phyloP scores from a whole-genome alignment of 1,140 invertebrate genomes.

The Temnothorax curvispinosus region DNA sequence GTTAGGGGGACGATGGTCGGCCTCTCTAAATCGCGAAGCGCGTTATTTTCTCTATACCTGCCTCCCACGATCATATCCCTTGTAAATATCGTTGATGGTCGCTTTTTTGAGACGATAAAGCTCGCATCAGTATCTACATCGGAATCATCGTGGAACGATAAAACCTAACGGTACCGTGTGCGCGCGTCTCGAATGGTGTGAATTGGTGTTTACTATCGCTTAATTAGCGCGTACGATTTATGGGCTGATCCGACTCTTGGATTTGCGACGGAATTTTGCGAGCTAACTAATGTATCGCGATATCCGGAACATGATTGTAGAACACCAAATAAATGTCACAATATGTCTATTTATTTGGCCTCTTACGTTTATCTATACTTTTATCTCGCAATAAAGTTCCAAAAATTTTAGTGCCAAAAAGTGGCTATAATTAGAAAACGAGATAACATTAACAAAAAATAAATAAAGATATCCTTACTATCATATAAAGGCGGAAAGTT shows the following conservation, averaged over 20 bases:
- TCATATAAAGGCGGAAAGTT: no score
- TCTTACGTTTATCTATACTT: constrained; percentile 9
- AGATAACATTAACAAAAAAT: not conserved
- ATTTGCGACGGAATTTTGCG: constrained; percentile 34
- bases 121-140: constrained; percentile 13
- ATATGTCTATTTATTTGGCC: not conserved
- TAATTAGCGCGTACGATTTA: constrained; percentile 54
- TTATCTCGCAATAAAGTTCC: not conserved
- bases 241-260: constrained; percentile 12
- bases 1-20: constrained; percentile 14
- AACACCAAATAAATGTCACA: constrained; percentile 37
- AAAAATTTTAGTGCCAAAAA: not conserved
- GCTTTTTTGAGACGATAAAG: constrained; percentile 41
- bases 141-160: constrained; percentile 30
- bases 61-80: not conserved
- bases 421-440: not conserved
- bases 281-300: constrained; percentile 18
- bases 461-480: not conserved
- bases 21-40: not conserved
- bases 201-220: constrained; percentile 44
- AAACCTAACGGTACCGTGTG: constrained; percentile 39
- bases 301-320: constrained; percentile 17
- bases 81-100: constrained; percentile 27
- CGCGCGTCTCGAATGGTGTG: constrained; percentile 15
- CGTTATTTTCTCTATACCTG: constrained; percentile 18